A percentile compares a stretch with the other conserved stretches of the same genome.
Evolutionary conservation across 2,113 vertebrate species (phyloP).

Genomic region (Microtus pennsylvanicus): DNA sequence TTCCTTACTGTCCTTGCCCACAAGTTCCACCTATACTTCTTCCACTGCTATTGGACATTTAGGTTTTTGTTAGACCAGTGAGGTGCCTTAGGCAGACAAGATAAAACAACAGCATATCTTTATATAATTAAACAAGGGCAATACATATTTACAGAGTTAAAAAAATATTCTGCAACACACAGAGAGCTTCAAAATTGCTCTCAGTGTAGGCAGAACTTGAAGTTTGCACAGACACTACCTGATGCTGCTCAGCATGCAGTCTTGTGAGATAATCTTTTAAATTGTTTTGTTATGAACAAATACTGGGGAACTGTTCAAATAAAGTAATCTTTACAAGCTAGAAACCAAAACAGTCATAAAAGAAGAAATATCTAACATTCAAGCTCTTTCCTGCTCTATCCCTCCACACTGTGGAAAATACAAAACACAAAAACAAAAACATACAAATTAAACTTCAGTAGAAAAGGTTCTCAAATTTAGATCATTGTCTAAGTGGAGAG

Average conservation of each 20-base stretch:
- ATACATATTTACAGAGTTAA: too few relatives aligned
- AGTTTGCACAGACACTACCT: background rate
- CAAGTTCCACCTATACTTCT: too few relatives aligned
- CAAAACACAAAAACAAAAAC: background rate
- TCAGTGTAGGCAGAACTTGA: background rate
- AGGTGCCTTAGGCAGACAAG: too few relatives aligned
- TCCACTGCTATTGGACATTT: too few relatives aligned
- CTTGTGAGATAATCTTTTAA: background rate
- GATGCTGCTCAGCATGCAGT: background rate
- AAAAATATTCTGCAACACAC: background rate
- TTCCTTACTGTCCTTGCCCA: too few relatives aligned
- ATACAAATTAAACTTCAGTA: slow-evolving; percentile 4
- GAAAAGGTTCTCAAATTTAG: background rate
- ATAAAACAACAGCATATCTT: too few relatives aligned
- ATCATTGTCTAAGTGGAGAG: background rate
- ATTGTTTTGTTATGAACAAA: background rate
- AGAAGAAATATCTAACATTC: slow-evolving; percentile 14
- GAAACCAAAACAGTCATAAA: slow-evolving; percentile 39
- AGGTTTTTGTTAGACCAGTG: too few relatives aligned
- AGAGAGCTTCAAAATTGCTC: slow-evolving; percentile 16
- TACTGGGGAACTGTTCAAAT: slow-evolving; percentile 19
- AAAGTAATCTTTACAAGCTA: slow-evolving; percentile 55
- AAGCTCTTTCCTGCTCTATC: background rate
- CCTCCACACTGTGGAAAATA: background rate
- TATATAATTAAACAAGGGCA: too few relatives aligned